Conservation (phyloP, 2,797 vertebrate species). For the Pseudochaenichthys georgianus region DNA sequence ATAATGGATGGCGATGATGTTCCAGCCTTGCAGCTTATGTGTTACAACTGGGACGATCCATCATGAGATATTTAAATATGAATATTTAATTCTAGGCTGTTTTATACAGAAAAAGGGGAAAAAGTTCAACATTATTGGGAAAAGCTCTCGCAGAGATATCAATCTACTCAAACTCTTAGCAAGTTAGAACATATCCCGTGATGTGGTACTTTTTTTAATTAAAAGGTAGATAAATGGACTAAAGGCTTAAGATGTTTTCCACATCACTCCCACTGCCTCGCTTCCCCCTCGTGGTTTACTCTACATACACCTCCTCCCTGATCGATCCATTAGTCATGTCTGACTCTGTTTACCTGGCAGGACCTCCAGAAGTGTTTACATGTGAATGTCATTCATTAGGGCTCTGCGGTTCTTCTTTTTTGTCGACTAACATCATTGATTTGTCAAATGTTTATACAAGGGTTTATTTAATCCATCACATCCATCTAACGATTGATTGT, state of each 20-base stretch:
- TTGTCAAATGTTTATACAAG: constrained; percentile 50
- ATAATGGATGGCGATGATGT: not conserved
- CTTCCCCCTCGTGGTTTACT: constrained; percentile 45
- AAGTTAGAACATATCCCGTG: not conserved
- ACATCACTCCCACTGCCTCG: constrained; percentile 1
- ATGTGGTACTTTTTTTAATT: not conserved
- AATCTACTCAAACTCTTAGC: not conserved
- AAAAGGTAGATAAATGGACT: constrained; percentile 1
- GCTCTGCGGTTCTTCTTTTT: constrained; percentile 44
- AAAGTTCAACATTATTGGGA: constrained; percentile 4
- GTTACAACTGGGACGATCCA: constrained; percentile 10
- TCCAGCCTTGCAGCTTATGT: constrained; percentile 17
- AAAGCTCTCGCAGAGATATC: not conserved
- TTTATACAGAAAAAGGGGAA: constrained; percentile 6
- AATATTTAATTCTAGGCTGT: constrained; percentile 29
- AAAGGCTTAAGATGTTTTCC: constrained; percentile 3
- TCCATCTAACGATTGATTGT: constrained; percentile 67
- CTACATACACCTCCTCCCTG: constrained; percentile 7
- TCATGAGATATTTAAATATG: constrained; percentile 17
- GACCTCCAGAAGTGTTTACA: constrained; percentile 76
- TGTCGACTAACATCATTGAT: constrained; percentile 28
- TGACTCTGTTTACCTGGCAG: constrained; percentile 57
- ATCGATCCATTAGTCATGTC: constrained; percentile 4
- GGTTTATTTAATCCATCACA: constrained; percentile 42
- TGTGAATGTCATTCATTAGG: constrained; percentile 70